A percentile compares a stretch with the other conserved stretches of the same genome.
phyloP scores from a whole-genome alignment of 2,113 vertebrate genomes.

The Cyprinodon brontotheroides region DNA sequence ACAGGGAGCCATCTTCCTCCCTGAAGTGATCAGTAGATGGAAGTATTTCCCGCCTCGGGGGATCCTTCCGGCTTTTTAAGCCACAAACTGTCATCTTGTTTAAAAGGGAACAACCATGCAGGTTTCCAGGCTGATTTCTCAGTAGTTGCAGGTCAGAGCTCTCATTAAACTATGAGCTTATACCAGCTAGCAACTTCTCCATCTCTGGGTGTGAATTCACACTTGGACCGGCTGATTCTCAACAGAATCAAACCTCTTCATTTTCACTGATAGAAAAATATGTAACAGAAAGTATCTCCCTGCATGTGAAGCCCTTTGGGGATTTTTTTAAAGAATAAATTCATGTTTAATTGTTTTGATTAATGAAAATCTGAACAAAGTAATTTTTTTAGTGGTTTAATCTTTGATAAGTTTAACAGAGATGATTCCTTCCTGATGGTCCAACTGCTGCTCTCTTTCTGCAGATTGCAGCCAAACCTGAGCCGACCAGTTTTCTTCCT shows the following conservation, averaged over 20 bases:
- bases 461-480: background rate
- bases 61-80: background rate
- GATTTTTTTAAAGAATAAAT: background rate
- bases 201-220: background rate
- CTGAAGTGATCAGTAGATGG: too few relatives aligned
- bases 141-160: background rate
- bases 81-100: background rate
- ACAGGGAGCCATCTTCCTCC: too few relatives aligned
- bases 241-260: background rate
- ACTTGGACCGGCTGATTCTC: background rate
- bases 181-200: background rate
- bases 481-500: too few relatives aligned
- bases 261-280: background rate
- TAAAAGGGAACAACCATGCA: background rate
- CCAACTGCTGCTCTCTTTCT: background rate
- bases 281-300: background rate
- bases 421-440: background rate
- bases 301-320: background rate
- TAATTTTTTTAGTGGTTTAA: background rate
- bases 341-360: background rate
- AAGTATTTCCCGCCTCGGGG: too few relatives aligned
- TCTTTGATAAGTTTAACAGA: too few relatives aligned
- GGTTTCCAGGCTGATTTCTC: background rate
- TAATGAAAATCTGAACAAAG: background rate
- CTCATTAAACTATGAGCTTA: background rate